Evolutionary conservation across 2,113 vertebrate species (phyloP), one percentile per base, ranked within the genome.

Genomic region (Nestor notabilis): DNA sequence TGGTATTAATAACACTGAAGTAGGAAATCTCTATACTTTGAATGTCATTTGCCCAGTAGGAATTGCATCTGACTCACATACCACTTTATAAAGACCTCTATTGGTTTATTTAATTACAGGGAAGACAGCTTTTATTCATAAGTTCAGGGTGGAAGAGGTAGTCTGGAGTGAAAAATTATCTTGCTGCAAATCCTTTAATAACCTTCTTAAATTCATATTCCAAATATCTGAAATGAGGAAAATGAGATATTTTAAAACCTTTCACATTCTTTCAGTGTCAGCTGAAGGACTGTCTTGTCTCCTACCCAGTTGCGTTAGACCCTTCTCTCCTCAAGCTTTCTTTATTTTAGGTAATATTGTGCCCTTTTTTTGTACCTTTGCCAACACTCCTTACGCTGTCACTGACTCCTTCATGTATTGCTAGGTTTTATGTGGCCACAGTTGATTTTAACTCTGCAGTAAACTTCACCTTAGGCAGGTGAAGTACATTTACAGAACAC

Each of bases 51-150:
- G 20, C 27, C 60, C 14, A 41, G 29, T 23, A 55, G 52, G 80
- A 94, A 96, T 95, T 35, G 76, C 49, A 78, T 58, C 71, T 80
- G 71, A 93, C 72, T 75, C 83, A 72, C 78, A 56, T 49, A 58
- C 50, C 76, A 35, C 72, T 56, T 31, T 41, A 50, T 19, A 29
- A 97, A 63, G 68, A 96, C 72, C 41, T 76, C 50, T 72, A 68
- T 44, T 66, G 33, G 21, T 95, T 97, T 95, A 91, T 94, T 93
- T 97, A 93, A 96, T 97, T 93, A 84, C 33, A 83, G 47, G 35
- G 61, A 95, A 97, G 87, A 91, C 61, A 92, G 55, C 35, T 65
- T 70, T 81, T 94, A 86, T 92, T 96, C 64, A 18, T 83, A 86
- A 90, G 29, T 90, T 95, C 83, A 7, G 31, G 20, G 47, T 94